Evolutionary conservation across 2,113 vertebrate genomes (phyloP).

Genomic region (Psophia crepitans): DNA sequence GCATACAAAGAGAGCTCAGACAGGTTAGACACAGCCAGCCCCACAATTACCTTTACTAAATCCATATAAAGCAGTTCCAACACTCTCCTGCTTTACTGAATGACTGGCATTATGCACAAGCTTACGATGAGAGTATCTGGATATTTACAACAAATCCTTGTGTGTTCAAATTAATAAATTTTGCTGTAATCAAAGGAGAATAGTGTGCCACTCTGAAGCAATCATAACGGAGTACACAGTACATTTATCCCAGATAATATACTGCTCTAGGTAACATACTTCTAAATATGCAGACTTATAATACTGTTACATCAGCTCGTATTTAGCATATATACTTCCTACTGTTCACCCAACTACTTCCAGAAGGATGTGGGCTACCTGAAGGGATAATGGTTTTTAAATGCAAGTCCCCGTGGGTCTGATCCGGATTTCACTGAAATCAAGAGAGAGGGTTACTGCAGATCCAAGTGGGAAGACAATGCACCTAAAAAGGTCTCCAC

Average conservation of each 20-base stretch:
- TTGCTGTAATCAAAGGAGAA: background rate
- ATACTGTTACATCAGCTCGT: background rate
- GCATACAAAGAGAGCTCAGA: background rate
- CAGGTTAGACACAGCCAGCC: background rate
- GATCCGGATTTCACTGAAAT: background rate
- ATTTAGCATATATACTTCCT: background rate
- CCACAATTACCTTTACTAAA: background rate
- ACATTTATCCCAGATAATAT: background rate
- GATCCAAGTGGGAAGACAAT: background rate
- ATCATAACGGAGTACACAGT: background rate
- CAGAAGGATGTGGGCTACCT: background rate
- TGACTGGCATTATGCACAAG: background rate
- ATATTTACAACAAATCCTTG: rapidly evolving
- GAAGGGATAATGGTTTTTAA: background rate
- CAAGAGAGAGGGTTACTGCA: background rate
- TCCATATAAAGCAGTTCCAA: background rate
- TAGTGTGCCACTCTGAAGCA: background rate
- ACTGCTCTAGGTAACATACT: background rate
- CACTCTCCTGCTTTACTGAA: background rate
- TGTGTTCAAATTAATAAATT: rapidly evolving
- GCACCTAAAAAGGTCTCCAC: rapidly evolving
- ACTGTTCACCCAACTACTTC: background rate
- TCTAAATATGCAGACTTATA: background rate
- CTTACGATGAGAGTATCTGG: background rate
- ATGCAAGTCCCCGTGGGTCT: rapidly evolving